Percentiles rank a stretch among this genome's conserved stretches.
phyloP scores from a whole-genome alignment of 2,888 invertebrate genomes.

The Eristalis tenax region DNA sequence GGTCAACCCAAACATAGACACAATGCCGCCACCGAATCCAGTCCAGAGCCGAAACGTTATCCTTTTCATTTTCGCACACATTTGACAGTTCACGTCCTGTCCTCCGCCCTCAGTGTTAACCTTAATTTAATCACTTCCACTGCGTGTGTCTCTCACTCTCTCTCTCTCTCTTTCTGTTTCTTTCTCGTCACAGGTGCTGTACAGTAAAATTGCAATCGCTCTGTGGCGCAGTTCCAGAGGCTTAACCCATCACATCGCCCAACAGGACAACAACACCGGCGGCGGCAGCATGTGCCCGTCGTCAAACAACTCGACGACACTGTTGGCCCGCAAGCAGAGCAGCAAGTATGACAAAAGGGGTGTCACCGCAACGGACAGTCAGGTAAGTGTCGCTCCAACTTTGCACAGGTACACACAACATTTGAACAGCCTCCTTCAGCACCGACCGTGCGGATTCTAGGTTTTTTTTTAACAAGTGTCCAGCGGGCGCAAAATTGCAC shows the following conservation, averaged over 20 bases:
- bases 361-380: constrained; percentile 81
- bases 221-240: constrained; percentile 90
- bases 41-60: constrained; percentile 1
- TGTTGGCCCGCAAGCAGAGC: constrained; percentile 80
- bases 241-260: constrained; percentile 82
- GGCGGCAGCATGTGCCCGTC: constrained; percentile 77
- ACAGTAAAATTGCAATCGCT: constrained; percentile 91
- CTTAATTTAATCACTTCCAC: not conserved
- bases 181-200: constrained; percentile 84
- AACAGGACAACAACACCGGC: constrained; percentile 77
- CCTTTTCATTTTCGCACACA: constrained; percentile 20
- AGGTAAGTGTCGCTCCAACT: constrained; percentile 77
- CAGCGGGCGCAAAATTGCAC: constrained; percentile 7
- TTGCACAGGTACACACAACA: not conserved
- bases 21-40: not conserved
- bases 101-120: not conserved
- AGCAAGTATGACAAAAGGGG: constrained; percentile 81
- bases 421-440: not conserved
- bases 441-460: not conserved
- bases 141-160: not conserved
- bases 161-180: not conserved
- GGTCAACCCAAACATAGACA: no score
- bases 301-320: constrained; percentile 74
- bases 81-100: no score
- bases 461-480: not conserved